A percentile compares a stretch with the other conserved stretches of the same genome.
These are phyloP conservation scores for Rhynchotus rufescens DNA, from an alignment of 2,797 vertebrate species.

Conservation along the genomic window DNA sequence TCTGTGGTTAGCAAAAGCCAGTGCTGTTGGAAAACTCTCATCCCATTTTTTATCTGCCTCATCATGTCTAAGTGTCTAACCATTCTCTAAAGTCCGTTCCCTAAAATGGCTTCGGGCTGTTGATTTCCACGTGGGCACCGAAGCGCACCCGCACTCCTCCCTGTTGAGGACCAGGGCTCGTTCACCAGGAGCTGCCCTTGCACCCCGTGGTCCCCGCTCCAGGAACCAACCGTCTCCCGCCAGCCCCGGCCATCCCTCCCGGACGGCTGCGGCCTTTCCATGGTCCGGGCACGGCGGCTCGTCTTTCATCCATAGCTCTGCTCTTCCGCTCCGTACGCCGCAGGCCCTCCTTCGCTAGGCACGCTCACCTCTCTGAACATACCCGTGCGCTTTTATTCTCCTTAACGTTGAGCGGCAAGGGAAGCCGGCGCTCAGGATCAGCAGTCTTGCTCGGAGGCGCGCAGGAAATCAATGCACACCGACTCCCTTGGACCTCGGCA, in stretches of 20 bases:
- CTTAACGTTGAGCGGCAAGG: neutral
- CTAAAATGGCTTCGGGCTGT: neutral
- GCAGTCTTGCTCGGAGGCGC: neutral
- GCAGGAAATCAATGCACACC: neutral
- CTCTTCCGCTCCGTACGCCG: neutral
- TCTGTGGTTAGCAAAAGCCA: neutral
- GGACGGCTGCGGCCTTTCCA: neutral
- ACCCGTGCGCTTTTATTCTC: neutral
- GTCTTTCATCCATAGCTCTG: neutral
- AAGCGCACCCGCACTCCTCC: no score
- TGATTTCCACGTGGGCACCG: no score
- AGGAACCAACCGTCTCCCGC: neutral
- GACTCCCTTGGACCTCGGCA: neutral
- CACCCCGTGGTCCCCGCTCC: neutral
- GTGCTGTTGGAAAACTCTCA: neutral
- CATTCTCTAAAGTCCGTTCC: neutral
- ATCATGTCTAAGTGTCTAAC: neutral
- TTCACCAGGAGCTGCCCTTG: no score
- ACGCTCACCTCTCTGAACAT: neutral
- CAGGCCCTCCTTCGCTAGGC: conserved; percentile 3
- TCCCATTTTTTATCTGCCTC: neutral
- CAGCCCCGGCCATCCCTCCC: neutral
- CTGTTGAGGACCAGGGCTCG: no score
- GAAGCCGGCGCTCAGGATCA: neutral
- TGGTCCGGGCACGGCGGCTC: neutral